Conservation (phyloP, 2,797 vertebrate species). For the Catharus ustulatus region DNA sequence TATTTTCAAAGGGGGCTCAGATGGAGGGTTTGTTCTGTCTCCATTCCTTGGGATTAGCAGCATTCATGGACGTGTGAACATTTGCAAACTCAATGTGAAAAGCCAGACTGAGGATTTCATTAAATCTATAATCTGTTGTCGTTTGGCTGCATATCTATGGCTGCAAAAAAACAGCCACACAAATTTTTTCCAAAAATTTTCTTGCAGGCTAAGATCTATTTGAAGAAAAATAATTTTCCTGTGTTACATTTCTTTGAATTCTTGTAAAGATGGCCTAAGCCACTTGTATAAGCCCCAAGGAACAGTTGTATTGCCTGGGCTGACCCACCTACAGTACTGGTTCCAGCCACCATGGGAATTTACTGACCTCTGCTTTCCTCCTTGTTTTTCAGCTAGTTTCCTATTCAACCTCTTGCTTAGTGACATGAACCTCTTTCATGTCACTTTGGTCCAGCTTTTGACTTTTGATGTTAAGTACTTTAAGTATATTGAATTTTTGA, state of each 20-base stretch:
- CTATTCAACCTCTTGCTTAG: neutral
- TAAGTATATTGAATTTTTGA: neutral
- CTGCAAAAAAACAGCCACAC: neutral
- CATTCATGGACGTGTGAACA: neutral
- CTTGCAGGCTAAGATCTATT: neutral
- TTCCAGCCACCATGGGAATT: neutral
- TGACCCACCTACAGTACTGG: neutral
- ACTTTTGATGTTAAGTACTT: neutral
- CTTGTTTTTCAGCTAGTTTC: neutral
- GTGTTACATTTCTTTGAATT: neutral
- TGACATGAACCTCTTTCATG: neutral
- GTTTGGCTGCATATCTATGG: neutral
- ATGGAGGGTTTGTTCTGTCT: neutral
- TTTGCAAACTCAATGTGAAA: neutral
- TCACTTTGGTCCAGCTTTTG: neutral
- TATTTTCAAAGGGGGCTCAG: neutral
- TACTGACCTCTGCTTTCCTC: neutral
- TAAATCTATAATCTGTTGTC: neutral
- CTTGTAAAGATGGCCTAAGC: neutral
- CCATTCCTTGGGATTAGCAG: neutral
- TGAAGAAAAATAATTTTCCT: neutral
- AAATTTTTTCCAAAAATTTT: neutral
- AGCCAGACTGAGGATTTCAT: neutral
- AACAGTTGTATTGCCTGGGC: neutral
- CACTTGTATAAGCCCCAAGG: neutral